Evolutionary conservation across 2,797 vertebrate genomes (phyloP), one percentile per base, ranked within the genome.

Genomic region (Rhodeus uyekii): DNA sequence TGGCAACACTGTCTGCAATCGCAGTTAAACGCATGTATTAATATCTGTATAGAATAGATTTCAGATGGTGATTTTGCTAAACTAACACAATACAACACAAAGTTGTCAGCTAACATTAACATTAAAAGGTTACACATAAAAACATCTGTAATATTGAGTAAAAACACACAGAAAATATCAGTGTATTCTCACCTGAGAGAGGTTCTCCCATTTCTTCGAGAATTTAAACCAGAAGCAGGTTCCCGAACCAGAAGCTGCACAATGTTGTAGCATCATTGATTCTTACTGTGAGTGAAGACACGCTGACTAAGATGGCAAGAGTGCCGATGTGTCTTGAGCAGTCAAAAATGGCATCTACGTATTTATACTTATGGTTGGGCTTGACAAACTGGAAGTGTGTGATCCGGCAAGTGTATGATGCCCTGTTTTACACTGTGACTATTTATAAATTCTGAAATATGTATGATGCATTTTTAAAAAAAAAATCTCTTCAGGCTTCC

Each of bases 281-380:
- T 53, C 22, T 53, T 50, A 50, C 8, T 9, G 19, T n/a, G 48
- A 50, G 8, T 53, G 48, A 22, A 0, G 8, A 53, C 8, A 10
- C 19, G 1, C 22, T n/a, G 50, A 53, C 22, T 0, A 53, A 53
- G 50, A 53, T 53, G 50, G 3, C 22, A 0, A 8, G 8, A 3
- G 3, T 1, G 3, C 8, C 8, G 0, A 4, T 8, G 8, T n/a
- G 22, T 53, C n/a, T n/a, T n/a, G n/a, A n/a, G n/a, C n/a, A n/a
- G n/a, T n/a, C n/a, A n/a, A n/a, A n/a, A n/a, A n/a, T n/a, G n/a
- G n/a, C n/a, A n/a, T n/a, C n/a, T n/a, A n/a, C n/a, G n/a, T n/a
- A n/a, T n/a, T n/a, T n/a, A n/a, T n/a, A n/a, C n/a, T n/a, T n/a
- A n/a, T n/a, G n/a, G n/a, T n/a, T n/a, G n/a, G n/a, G n/a, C n/a